phyloP scores from a whole-genome alignment of 2,113 vertebrate species.

The Calyptommatus sinebrachiatus region DNA sequence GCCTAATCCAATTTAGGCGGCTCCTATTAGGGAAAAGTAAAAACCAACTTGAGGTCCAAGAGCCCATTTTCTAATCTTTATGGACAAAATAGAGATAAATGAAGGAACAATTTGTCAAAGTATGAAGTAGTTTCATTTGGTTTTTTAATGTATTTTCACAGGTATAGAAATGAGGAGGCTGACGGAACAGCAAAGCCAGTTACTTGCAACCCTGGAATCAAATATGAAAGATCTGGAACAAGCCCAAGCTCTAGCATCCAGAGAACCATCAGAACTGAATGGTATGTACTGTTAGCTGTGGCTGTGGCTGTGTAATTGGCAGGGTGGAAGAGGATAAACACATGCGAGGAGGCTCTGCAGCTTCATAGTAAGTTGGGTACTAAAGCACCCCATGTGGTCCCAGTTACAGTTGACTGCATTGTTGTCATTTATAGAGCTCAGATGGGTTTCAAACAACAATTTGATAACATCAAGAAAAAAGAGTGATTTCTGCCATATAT shows the following conservation, averaged over 20 bases:
- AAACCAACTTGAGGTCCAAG: neutral
- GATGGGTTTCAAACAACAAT: too few relatives aligned
- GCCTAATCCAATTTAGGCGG: neutral
- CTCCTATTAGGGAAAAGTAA: neutral
- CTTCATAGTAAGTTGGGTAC: too few relatives aligned
- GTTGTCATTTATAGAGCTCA: too few relatives aligned
- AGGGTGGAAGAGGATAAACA: too few relatives aligned
- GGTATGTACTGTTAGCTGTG: conserved; percentile 1
- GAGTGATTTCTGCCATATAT: too few relatives aligned
- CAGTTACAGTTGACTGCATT: too few relatives aligned
- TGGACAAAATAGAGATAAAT: neutral
- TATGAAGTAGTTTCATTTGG: neutral
- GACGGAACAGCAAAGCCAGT: conserved; percentile 1
- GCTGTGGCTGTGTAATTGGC: too few relatives aligned
- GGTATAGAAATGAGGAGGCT: neutral
- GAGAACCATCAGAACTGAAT: conserved; percentile 21
- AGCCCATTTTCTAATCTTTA: neutral
- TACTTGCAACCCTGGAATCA: neutral
- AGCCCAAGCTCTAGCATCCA: conserved; percentile 4
- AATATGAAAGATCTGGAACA: conserved; percentile 18
- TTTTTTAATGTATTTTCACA: conserved; percentile 11
- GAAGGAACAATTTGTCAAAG: neutral
- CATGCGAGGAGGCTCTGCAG: too few relatives aligned
- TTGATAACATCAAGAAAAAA: too few relatives aligned
- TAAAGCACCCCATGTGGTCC: too few relatives aligned